Evolutionary conservation across 2,888 invertebrate genomes (phyloP).

Genomic region (Limulus polyphemus): DNA sequence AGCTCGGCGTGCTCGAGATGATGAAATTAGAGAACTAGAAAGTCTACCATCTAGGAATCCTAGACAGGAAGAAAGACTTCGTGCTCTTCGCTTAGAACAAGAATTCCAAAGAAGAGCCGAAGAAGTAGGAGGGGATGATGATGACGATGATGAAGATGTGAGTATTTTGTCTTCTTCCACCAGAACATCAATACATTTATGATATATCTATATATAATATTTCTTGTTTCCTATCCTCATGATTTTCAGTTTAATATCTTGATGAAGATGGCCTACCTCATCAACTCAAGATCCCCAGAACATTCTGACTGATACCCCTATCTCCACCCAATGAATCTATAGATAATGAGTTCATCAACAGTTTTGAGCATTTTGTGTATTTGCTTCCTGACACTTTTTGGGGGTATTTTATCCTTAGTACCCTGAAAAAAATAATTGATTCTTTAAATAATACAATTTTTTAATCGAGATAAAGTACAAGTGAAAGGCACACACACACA

Average conservation of each 20-base stretch:
- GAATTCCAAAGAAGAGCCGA: slow-evolving; percentile 86
- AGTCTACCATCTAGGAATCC: slow-evolving; percentile 53
- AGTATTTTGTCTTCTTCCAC: slow-evolving; percentile 3
- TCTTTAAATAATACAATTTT: no score
- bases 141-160: slow-evolving; percentile 48
- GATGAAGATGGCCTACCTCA: neutral
- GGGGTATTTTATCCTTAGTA: no score
- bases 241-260: neutral
- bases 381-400: no score
- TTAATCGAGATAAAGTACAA: no score
- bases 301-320: no score
- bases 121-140: slow-evolving; percentile 56
- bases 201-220: neutral
- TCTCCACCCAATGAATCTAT: no score
- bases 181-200: neutral
- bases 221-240: neutral
- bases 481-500: no score
- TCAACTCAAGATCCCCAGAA: neutral
- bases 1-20: slow-evolving; percentile 66
- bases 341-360: no score
- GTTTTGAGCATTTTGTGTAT: no score
- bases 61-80: slow-evolving; percentile 74
- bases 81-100: slow-evolving; percentile 77
- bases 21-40: slow-evolving; percentile 68
- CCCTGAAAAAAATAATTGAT: no score